phyloP scores from a whole-genome alignment of 2,113 vertebrate genomes.

The Chinchilla lanigera region DNA sequence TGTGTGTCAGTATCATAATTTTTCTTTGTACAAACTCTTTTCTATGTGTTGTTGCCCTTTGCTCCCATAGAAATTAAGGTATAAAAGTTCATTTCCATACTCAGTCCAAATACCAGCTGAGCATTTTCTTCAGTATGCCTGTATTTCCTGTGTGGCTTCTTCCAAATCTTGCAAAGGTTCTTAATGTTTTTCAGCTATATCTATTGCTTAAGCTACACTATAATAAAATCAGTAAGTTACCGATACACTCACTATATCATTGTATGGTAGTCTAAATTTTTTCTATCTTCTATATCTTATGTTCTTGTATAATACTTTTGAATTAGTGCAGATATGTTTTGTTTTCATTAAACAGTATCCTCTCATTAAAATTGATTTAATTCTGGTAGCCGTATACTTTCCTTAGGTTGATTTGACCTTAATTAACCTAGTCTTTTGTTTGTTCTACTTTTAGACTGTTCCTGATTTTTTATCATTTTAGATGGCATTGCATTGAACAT shows the following conservation, averaged over 20 bases:
- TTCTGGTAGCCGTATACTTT: not conserved
- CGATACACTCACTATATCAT: not conserved
- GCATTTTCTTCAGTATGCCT: slow-evolving; percentile 2
- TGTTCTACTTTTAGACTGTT: not conserved
- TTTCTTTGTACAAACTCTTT: not conserved
- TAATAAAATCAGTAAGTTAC: slow-evolving; percentile 4
- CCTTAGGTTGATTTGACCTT: not conserved
- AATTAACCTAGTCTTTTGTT: not conserved
- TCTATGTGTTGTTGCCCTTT: slow-evolving; percentile 32
- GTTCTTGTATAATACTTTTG: not conserved
- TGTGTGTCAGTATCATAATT: not conserved
- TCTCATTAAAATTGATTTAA: not conserved
- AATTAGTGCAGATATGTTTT: not conserved
- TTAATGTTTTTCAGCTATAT: not conserved
- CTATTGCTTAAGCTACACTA: not conserved
- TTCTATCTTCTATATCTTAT: not conserved
- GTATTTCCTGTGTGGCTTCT: not conserved
- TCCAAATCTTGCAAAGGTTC: not conserved
- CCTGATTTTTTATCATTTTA: slow-evolving; percentile 37
- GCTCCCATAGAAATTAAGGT: not conserved
- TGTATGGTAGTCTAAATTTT: not conserved
- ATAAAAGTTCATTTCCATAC: slow-evolving; percentile 39
- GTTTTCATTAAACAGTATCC: not conserved
- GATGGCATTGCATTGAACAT: not conserved
- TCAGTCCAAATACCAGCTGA: not conserved